These are phyloP conservation scores for Papilio demoleus DNA, from an alignment of 2,888 invertebrate genomes.

Conservation along the genomic window DNA sequence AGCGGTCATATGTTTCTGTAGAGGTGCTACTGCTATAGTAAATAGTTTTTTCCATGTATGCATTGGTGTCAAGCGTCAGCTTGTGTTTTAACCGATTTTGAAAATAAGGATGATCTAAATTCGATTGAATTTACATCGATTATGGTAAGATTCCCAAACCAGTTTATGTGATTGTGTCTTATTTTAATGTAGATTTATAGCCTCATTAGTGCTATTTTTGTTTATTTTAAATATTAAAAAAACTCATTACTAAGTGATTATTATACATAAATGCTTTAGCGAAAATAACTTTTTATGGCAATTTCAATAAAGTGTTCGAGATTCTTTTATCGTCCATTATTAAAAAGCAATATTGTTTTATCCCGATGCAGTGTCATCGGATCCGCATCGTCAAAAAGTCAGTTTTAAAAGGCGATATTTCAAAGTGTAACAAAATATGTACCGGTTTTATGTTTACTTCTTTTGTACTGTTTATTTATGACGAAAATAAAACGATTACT, in stretches of 20 bases:
- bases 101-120: too few relatives aligned
- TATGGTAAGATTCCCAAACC: too few relatives aligned
- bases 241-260: background rate
- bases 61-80: too few relatives aligned
- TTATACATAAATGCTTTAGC: background rate
- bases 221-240: too few relatives aligned
- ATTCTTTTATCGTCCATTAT: background rate
- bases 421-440: slow-evolving; percentile 4
- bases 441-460: background rate
- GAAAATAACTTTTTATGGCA: background rate
- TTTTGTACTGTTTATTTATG: background rate
- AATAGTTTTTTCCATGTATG: too few relatives aligned
- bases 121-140: too few relatives aligned
- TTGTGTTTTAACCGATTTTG: too few relatives aligned
- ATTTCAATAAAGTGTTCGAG: background rate
- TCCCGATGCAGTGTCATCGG: slow-evolving; percentile 1
- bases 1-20: too few relatives aligned
- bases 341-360: slow-evolving; percentile 11
- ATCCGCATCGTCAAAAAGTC: slow-evolving; percentile 15
- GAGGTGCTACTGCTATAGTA: too few relatives aligned
- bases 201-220: too few relatives aligned
- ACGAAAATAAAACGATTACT: background rate
- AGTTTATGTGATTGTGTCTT: too few relatives aligned
- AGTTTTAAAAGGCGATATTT: slow-evolving; percentile 9
- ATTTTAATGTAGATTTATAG: too few relatives aligned